These are phyloP conservation scores for Micromussa lordhowensis DNA, from an alignment of 92 coral and sea anemone genomes.

Conservation along the genomic window DNA sequence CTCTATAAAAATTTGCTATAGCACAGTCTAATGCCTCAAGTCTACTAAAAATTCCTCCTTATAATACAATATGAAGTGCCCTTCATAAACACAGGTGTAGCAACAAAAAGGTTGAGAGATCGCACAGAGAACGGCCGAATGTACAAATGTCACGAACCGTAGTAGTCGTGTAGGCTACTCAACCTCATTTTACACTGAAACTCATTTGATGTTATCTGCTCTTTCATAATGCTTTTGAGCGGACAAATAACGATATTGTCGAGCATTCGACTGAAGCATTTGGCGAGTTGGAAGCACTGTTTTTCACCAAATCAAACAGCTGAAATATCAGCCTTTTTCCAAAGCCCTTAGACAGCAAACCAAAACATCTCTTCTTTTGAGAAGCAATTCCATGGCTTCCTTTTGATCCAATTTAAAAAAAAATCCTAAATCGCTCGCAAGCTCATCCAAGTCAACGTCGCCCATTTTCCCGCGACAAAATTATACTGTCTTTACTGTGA, in stretches of 20 bases:
- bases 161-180: no score
- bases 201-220: neutral
- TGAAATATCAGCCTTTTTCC: neutral
- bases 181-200: no score
- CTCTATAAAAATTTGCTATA: no score
- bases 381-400: neutral
- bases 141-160: no score
- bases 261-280: neutral
- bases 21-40: no score
- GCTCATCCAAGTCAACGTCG: neutral
- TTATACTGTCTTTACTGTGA: neutral
- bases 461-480: neutral
- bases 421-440: neutral
- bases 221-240: no score
- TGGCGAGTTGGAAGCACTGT: neutral
- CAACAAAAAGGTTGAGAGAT: no score
- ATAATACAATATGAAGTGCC: no score
- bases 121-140: no score
- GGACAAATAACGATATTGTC: neutral
- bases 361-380: neutral
- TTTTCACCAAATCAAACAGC: neutral
- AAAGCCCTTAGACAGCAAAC: no score
- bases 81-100: no score
- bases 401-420: neutral
- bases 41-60: no score